A percentile compares a stretch with the other conserved stretches of the same genome.
Evolutionary conservation across 1,140 invertebrate genomes (phyloP).

Genomic region (Drosophila obscura): DNA sequence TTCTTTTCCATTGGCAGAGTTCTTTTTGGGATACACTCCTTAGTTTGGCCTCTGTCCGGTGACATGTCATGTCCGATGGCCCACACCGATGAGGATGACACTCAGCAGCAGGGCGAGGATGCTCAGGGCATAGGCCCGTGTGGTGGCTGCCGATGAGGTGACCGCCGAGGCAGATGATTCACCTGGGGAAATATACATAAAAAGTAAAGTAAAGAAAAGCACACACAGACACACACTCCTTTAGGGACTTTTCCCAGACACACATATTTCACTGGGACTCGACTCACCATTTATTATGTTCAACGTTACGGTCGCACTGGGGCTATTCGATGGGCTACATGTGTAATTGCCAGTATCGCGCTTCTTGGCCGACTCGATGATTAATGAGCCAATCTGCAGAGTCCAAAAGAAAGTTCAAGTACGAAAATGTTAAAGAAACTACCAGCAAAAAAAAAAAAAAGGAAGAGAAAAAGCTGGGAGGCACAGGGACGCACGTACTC

Average conservation of each 20-base stretch:
- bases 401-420: constrained; percentile 16
- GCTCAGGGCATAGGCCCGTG: constrained; percentile 74
- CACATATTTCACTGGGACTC: background rate
- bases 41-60: constrained; percentile 25
- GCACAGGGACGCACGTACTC: constrained; percentile 48
- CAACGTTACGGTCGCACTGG: constrained; percentile 83
- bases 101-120: constrained; percentile 67
- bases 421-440: constrained; percentile 26
- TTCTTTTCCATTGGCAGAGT: constrained; percentile 57
- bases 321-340: constrained; percentile 83
- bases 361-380: constrained; percentile 84
- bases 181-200: constrained; percentile 46
- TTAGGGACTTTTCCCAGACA: background rate
- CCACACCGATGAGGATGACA: constrained; percentile 71
- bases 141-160: constrained; percentile 78
- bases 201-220: background rate
- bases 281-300: constrained; percentile 84
- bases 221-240: background rate
- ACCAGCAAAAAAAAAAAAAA: constrained; percentile 27
- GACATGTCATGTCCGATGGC: constrained; percentile 79
- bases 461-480: constrained; percentile 38
- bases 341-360: constrained; percentile 84
- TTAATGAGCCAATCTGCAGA: constrained; percentile 83
- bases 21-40: constrained; percentile 8
- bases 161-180: constrained; percentile 83